Base-by-base conservation (phyloP, 2,888 invertebrate species). In the Protonemura montana region DNA sequence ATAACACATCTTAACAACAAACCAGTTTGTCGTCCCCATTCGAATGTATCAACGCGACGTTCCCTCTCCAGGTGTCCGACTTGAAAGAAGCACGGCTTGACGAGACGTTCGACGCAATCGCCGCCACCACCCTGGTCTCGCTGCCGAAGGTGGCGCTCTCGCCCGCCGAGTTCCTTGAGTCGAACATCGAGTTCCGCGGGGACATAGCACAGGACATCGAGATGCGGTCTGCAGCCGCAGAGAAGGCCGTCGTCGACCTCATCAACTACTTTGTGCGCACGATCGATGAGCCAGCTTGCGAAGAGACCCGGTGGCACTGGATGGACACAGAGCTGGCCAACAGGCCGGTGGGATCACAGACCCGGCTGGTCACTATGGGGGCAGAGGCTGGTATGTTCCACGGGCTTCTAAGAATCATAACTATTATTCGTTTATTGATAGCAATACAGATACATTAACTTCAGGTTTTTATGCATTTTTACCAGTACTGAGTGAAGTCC, bases 21-120 rank as follows among this genome's bases (percentile, higher is more conserved):
- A n/a, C n/a, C n/a, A n/a, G n/a, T n/a, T n/a, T n/a, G n/a, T n/a
- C n/a, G n/a, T n/a, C n/a, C n/a, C n/a, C n/a, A n/a, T n/a, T n/a
- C n/a, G n/a, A n/a, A n/a, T n/a, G n/a, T n/a, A n/a, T n/a, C n/a
- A n/a, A n/a, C n/a, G n/a, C n/a, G n/a, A n/a, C n/a, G n/a, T n/a
- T n/a, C n/a, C n/a, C n/a, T n/a, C 87, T 87, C n/a, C 88, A 94
- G 92, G 93, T 96, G 0, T 92, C 93, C 35, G 96, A 96, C 89
- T 95, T 96, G 91, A 96, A 96, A 90, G 94, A 95, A 89, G 94
- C 95, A 0, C 93, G 96, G 85, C 94, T 97, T 76, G 95, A 95
- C 89, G 94, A 94, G 81, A 94, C 95, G 87, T 91, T 97, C 87
- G 91, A 92, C 83, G 93, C 93, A 0, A 94, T 97, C 85, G 91